A percentile compares a stretch with the other conserved stretches of the same genome.
phyloP scores from a whole-genome alignment of 2,113 vertebrate species.

The Cichladusa arquata region DNA sequence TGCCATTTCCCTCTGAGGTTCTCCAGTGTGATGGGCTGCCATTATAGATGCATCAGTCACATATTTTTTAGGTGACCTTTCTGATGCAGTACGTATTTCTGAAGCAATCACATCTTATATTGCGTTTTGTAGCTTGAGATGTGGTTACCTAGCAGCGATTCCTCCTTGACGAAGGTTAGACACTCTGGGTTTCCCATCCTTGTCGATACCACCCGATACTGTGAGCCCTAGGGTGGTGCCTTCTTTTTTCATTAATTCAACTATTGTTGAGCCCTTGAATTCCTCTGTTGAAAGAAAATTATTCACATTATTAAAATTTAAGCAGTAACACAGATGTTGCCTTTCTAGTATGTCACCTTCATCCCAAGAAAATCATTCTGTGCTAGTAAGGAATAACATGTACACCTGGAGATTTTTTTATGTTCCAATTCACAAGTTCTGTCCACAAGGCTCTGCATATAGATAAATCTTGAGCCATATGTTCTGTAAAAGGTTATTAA shows the following conservation, averaged over 20 bases:
- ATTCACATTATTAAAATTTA: slow-evolving; percentile 51
- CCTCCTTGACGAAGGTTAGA: slow-evolving; percentile 97
- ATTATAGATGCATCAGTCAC: slow-evolving; percentile 10
- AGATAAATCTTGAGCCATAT: background rate
- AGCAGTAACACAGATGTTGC: background rate
- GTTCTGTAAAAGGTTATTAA: slow-evolving; percentile 23
- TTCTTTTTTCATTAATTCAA: slow-evolving; percentile 99
- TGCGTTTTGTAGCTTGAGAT: background rate
- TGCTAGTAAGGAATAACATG: background rate
- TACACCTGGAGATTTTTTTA: slow-evolving; percentile 23
- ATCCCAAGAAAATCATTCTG: background rate
- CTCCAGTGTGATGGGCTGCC: background rate
- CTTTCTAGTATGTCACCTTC: background rate
- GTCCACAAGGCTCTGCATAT: background rate
- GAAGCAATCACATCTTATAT: slow-evolving; percentile 16
- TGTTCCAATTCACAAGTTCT: background rate
- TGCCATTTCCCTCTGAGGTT: background rate
- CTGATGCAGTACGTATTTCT: background rate
- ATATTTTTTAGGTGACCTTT: slow-evolving; percentile 59
- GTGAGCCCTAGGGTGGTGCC: slow-evolving; percentile 96
- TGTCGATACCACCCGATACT: slow-evolving; percentile 94
- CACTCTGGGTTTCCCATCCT: slow-evolving; percentile 94
- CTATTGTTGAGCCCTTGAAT: slow-evolving; percentile 92
- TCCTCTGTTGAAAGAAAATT: slow-evolving; percentile 85
- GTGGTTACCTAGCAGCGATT: slow-evolving; percentile 91